Conservation (phyloP, 2,113 vertebrate species). For the Aldabrachelys gigantea region DNA sequence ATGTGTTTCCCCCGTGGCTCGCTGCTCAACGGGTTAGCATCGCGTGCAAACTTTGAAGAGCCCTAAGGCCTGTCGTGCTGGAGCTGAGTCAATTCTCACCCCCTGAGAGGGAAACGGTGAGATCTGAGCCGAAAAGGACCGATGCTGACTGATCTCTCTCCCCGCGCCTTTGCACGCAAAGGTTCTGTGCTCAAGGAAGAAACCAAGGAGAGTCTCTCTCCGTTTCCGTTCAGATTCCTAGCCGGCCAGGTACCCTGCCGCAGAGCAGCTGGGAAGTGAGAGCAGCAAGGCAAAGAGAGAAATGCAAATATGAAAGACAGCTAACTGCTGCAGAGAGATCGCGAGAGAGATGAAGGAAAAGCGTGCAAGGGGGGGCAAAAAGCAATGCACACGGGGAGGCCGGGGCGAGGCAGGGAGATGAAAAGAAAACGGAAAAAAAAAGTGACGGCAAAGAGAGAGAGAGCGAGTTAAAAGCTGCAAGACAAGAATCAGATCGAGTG, state of each 20-base stretch:
- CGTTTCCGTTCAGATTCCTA: not conserved
- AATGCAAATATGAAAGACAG: not conserved
- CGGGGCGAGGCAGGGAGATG: not conserved
- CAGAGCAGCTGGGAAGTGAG: not conserved
- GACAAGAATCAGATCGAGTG: not conserved
- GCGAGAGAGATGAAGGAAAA: not conserved
- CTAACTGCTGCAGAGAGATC: not conserved
- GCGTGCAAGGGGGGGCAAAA: too few species aligned
- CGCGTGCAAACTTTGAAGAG: conserved; percentile 21
- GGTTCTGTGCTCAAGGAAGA: not conserved
- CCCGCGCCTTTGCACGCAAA: conserved; percentile 37
- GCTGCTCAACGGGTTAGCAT: not conserved
- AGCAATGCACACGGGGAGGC: not conserved
- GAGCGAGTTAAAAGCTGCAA: not conserved
- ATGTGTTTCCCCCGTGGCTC: not conserved
- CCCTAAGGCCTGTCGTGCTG: not conserved
- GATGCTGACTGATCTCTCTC: conserved; percentile 33
- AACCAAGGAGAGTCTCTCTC: not conserved
- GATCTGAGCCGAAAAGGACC: not conserved
- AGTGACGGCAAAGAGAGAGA: not conserved
- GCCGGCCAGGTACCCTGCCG: not conserved
- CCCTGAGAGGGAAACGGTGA: not conserved
- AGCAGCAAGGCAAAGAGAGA: not conserved
- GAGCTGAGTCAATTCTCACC: conserved; percentile 47
- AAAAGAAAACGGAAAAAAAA: not conserved